These are phyloP conservation scores for Echinometra lucunter DNA, from an alignment of 53 echinoderm and acorn worm species.

Conservation along the genomic window DNA sequence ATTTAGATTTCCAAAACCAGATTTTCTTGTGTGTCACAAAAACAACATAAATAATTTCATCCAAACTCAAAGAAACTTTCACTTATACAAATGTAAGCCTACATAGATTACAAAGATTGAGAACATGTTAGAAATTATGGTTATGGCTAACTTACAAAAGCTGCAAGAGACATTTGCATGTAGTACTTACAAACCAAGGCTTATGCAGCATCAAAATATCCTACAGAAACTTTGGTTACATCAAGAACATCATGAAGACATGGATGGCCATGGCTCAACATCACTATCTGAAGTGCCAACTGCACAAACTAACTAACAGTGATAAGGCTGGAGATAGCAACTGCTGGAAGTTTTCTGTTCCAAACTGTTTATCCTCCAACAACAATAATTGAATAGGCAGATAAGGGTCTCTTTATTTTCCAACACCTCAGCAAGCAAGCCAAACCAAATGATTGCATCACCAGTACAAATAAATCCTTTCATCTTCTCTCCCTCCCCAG, in stretches of 20 bases:
- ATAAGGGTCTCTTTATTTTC: constrained; percentile 39
- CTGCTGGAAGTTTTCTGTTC: neutral
- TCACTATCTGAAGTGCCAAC: neutral
- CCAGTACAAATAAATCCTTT: constrained; percentile 32
- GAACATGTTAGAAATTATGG: neutral
- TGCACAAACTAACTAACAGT: constrained; percentile 20
- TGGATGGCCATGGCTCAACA: neutral
- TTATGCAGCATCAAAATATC: too few species aligned
- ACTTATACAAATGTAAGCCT: too few species aligned
- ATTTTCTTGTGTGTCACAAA: neutral
- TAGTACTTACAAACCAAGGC: too few species aligned
- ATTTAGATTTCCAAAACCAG: too few species aligned
- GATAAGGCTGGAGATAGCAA: neutral
- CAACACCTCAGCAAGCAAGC: constrained; percentile 31
- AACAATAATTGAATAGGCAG: constrained; percentile 50
- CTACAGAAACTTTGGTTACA: too few species aligned
- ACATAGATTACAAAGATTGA: neutral
- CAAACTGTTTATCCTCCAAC: constrained; percentile 25
- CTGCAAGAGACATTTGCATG: too few species aligned
- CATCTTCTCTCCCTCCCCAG: neutral
- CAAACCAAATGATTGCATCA: constrained; percentile 27
- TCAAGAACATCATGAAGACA: constrained; percentile 20
- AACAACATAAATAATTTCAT: neutral
- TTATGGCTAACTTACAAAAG: neutral
- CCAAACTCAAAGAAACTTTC: neutral